Evolutionary conservation across 2,888 invertebrate genomes (phyloP).

Genomic region (Hololepta plana): DNA sequence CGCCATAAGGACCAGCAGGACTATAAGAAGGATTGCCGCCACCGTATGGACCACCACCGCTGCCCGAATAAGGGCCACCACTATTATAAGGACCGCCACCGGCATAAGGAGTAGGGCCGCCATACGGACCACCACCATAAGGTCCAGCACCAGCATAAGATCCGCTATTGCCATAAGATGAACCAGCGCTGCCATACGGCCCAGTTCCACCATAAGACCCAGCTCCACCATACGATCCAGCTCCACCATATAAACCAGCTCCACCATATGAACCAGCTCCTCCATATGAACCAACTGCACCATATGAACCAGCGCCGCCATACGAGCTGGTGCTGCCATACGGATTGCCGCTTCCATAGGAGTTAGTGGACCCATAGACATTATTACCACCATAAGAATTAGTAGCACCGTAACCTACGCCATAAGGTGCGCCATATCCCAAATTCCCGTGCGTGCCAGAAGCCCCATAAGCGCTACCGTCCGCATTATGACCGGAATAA

Average conservation of each 20-base stretch:
- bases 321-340: not conserved
- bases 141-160: not conserved
- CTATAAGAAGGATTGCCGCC: too few relatives aligned
- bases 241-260: constrained; percentile 1
- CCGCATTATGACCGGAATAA: too few relatives aligned
- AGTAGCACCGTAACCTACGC: constrained; percentile 1
- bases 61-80: not conserved
- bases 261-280: constrained; percentile 1
- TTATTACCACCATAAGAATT: constrained; percentile 2
- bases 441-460: too few relatives aligned
- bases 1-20: too few relatives aligned
- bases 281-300: not conserved
- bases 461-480: too few relatives aligned
- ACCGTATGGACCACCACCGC: not conserved
- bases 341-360: not conserved
- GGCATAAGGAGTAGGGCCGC: too few relatives aligned
- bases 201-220: constrained; percentile 1
- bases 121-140: not conserved
- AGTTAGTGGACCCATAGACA: not conserved
- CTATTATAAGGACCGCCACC: not conserved
- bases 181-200: not conserved
- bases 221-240: not conserved
- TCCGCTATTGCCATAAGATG: not conserved
- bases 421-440: not conserved
- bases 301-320: not conserved